phyloP scores from a whole-genome alignment of 2,888 invertebrate genomes.

The Eupithecia exiguata region DNA sequence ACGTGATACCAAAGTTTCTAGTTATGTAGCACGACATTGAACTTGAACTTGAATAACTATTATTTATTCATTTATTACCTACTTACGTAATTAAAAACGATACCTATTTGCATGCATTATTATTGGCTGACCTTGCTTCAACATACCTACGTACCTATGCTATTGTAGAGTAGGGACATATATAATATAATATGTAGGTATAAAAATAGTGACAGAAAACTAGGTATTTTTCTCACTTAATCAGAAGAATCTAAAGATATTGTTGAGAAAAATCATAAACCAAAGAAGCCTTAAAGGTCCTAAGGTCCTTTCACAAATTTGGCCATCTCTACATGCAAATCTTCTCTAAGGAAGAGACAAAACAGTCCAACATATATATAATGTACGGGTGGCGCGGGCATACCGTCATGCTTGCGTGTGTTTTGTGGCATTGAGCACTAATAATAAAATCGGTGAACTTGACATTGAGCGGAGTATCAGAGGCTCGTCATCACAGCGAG shows the following conservation, averaged over 20 bases:
- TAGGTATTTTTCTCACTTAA: neutral
- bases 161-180: neutral
- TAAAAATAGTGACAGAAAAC: neutral
- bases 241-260: neutral
- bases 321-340: neutral
- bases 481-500: slow-evolving; percentile 81
- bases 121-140: slow-evolving; percentile 2
- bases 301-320: neutral
- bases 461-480: slow-evolving; percentile 76
- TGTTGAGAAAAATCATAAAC: neutral
- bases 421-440: slow-evolving; percentile 82
- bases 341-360: neutral
- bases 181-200: no score
- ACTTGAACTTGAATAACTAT: slow-evolving; percentile 21
- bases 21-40: slow-evolving; percentile 21
- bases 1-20: neutral
- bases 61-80: slow-evolving; percentile 8
- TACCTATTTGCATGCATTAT: slow-evolving; percentile 1
- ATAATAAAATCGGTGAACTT: slow-evolving; percentile 83
- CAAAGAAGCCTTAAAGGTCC: neutral
- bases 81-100: slow-evolving; percentile 13
- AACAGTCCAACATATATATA: neutral
- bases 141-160: neutral
- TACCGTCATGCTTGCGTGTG: slow-evolving; percentile 74
- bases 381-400: slow-evolving; percentile 57